phyloP scores from a whole-genome alignment of 2,797 vertebrate species.

The Sebastes miniatus region DNA sequence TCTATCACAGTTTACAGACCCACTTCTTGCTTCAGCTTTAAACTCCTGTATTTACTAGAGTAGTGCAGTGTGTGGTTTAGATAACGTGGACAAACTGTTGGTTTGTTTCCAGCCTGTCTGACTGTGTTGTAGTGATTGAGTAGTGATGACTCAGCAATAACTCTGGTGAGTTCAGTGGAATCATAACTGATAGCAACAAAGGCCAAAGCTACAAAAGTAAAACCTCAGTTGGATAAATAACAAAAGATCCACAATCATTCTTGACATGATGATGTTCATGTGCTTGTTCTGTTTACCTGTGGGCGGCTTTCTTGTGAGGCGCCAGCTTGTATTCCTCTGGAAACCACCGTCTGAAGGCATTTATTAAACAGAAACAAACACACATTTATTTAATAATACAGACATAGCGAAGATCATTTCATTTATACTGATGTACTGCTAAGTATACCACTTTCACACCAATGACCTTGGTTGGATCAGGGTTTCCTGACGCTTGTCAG shows the following conservation, averaged over 20 bases:
- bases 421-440: background rate
- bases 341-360: conserved; percentile 90
- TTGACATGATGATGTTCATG: background rate
- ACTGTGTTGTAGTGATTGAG: background rate
- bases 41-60: background rate
- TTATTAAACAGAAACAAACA: background rate
- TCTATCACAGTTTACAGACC: background rate
- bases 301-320: conserved; percentile 91
- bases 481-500: too few species aligned
- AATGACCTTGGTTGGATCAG: too few species aligned
- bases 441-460: too few species aligned
- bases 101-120: background rate
- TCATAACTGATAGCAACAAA: background rate
- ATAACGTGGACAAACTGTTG: background rate
- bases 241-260: background rate
- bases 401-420: background rate
- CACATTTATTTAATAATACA: background rate
- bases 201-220: background rate
- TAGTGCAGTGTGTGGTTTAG: background rate
- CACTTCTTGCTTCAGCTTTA: background rate
- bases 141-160: background rate
- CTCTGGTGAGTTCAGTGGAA: too few species aligned
- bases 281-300: conserved; percentile 83
- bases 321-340: conserved; percentile 88
- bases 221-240: background rate